Base-by-base conservation (phyloP, 2,797 vertebrate genomes). In the Eurystomus glaucurus region DNA sequence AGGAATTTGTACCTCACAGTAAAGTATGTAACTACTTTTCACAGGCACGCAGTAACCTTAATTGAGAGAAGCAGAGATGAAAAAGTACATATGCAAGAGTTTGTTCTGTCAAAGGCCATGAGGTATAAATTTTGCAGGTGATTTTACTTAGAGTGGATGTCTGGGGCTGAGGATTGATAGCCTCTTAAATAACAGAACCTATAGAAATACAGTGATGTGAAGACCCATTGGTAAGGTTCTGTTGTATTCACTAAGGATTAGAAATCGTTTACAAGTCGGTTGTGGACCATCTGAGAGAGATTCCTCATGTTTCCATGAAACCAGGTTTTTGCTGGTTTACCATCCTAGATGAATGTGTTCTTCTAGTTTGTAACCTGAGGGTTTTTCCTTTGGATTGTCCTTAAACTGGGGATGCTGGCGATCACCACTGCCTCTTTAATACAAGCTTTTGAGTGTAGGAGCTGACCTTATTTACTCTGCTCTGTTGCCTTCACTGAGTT, bases 1-100 rank as follows among this genome's bases (percentile, higher is more conserved):
- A 99, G 98, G 99, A 99, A 97, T 99, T 99, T 98, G 99, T 99
- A 90, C 99, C 99, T 61, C 99, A 99, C 89, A 99, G 99, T 98
- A 99, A 99, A 98, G 99, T 99, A 98, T 25, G 96, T 96, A 83
- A 90, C 77, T 39, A 9, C 46, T 80, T 94, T 76, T 95, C 37
- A 64, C 12, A 60, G 54, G 51, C 43, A 62, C 52, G 8, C 18
- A 54, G 26, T 86, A 72, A 76, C 23, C 18, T 76, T 92, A 45
- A 15, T 4, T 82, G 76, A 46, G 46, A 82, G 58, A 79, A 84
- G 39, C 21, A 85, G n/a, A 60, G 33, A 55, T 29, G 3, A 54
- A 55, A 41, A 72, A 64, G 11, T 65, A n/a, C 64, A 81, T 14
- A 19, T 33, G 6, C 26, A 50, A 29, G 55, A 10, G 6, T 68